phyloP scores from a whole-genome alignment of 1,140 invertebrate species.

The Colletes latitarsis region DNA sequence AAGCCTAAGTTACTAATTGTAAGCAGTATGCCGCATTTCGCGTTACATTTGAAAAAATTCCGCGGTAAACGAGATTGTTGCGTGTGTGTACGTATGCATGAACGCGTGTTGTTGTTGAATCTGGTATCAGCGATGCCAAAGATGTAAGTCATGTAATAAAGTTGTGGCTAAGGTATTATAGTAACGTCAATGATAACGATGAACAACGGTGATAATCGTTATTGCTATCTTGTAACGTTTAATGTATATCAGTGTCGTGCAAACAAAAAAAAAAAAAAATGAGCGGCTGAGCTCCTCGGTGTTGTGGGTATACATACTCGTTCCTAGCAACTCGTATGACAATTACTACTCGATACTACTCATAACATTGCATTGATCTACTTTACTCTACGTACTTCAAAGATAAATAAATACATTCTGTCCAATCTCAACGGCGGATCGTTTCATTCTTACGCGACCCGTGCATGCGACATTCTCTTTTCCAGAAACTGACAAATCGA shows the following conservation, averaged over 20 bases:
- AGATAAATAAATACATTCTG: slow-evolving; percentile 81
- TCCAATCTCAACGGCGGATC: slow-evolving; percentile 70
- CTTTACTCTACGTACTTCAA: slow-evolving; percentile 80
- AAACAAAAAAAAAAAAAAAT: slow-evolving; percentile 67
- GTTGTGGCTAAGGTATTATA: slow-evolving; percentile 55
- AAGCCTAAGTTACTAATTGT: slow-evolving; percentile 44
- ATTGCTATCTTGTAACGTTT: slow-evolving; percentile 77
- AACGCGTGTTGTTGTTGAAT: slow-evolving; percentile 56
- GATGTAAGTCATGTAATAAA: slow-evolving; percentile 66
- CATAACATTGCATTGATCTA: slow-evolving; percentile 81
- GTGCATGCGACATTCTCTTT: neutral
- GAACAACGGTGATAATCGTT: slow-evolving; percentile 68
- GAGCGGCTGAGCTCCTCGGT: slow-evolving; percentile 79
- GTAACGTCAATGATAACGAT: slow-evolving; percentile 59
- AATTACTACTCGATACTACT: slow-evolving; percentile 80
- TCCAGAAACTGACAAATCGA: neutral
- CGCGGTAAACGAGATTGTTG: slow-evolving; percentile 25
- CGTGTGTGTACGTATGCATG: slow-evolving; percentile 18
- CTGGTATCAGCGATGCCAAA: slow-evolving; percentile 68
- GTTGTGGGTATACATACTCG: slow-evolving; percentile 81
- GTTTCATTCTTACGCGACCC: neutral
- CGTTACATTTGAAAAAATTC: slow-evolving; percentile 37
- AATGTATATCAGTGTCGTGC: slow-evolving; percentile 81
- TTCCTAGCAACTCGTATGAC: slow-evolving; percentile 81
- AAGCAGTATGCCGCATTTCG: slow-evolving; percentile 51